Conservation (phyloP, 2,113 vertebrate genomes). For the Ornithorhynchus anatinus region DNA sequence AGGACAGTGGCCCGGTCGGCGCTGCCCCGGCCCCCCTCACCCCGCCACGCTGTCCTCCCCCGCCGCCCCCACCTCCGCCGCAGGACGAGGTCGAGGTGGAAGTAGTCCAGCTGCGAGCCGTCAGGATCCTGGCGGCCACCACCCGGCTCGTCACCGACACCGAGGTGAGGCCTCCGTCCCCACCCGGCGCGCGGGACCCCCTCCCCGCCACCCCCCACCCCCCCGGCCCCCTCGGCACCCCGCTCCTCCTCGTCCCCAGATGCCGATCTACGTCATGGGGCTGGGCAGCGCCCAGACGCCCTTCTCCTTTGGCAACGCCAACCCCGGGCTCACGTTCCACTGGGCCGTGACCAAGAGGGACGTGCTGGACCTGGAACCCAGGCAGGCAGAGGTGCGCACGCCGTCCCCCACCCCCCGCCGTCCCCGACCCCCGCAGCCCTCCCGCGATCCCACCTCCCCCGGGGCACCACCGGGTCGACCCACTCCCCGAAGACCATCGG, state of each 20-base stretch:
- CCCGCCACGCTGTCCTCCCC: no score
- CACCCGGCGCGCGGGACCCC: no score
- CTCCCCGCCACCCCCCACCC: neutral
- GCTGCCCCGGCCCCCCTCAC: no score
- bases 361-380: constrained; percentile 63
- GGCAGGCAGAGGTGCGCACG: constrained; percentile 61
- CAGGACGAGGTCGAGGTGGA: constrained; percentile 72
- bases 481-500: no score
- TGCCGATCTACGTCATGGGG: constrained; percentile 73
- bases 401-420: neutral
- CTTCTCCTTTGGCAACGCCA: constrained; percentile 69
- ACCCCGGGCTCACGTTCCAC: constrained; percentile 62
- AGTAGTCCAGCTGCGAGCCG: constrained; percentile 63
- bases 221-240: neutral
- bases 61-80: neutral
- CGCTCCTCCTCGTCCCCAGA: constrained; percentile 47
- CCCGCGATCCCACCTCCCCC: no score
- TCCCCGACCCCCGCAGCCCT: no score
- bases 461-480: no score
- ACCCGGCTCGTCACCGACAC: constrained; percentile 64
- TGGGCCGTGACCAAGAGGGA: constrained; percentile 73
- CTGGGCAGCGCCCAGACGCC: constrained; percentile 68
- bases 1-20: no score
- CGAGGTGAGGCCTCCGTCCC: constrained; percentile 41
- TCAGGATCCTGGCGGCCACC: constrained; percentile 67